A percentile compares a stretch with the other conserved stretches of the same genome.
Conservation (phyloP, 1,140 invertebrate species). For the Drosophila bipectinata region DNA sequence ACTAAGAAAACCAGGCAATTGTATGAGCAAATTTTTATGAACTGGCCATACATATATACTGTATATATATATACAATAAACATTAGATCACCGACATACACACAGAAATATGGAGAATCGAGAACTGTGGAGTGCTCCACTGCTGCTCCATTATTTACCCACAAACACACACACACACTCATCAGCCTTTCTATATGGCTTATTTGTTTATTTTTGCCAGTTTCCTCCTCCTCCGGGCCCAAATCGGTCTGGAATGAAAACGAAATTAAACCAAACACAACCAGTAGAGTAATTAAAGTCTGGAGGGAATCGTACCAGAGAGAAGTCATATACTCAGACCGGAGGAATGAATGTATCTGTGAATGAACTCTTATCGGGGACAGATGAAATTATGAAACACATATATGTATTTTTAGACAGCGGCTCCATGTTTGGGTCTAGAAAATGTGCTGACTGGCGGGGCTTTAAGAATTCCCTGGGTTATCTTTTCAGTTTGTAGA, state of each 20-base stretch:
- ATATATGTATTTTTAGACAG: conserved; percentile 37
- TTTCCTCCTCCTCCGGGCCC: conserved; percentile 44
- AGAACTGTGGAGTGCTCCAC: conserved; percentile 51
- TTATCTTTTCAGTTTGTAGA: conserved; percentile 54
- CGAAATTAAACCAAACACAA: conserved; percentile 60
- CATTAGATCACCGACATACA: conserved; percentile 5
- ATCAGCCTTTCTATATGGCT: conserved; percentile 24
- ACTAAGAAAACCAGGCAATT: conserved; percentile 57
- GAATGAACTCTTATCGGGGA: conserved; percentile 76
- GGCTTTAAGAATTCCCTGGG: conserved; percentile 22
- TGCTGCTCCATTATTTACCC: conserved; percentile 65
- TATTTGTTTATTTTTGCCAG: conserved; percentile 75
- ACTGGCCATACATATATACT: conserved; percentile 30
- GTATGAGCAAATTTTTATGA: conserved; percentile 69
- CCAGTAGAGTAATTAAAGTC: too few relatives aligned
- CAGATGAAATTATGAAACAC: conserved; percentile 63
- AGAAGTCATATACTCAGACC: not conserved
- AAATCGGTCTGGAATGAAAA: conserved; percentile 47
- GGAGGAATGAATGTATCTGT: conserved; percentile 45
- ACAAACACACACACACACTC: conserved; percentile 9
- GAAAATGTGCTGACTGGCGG: conserved; percentile 27
- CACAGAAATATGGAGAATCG: conserved; percentile 24
- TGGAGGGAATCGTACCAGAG: not conserved
- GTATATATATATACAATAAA: conserved; percentile 11
- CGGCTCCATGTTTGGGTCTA: conserved; percentile 12